Base-by-base conservation (phyloP, 2,797 vertebrate species). In the Masticophis lateralis region DNA sequence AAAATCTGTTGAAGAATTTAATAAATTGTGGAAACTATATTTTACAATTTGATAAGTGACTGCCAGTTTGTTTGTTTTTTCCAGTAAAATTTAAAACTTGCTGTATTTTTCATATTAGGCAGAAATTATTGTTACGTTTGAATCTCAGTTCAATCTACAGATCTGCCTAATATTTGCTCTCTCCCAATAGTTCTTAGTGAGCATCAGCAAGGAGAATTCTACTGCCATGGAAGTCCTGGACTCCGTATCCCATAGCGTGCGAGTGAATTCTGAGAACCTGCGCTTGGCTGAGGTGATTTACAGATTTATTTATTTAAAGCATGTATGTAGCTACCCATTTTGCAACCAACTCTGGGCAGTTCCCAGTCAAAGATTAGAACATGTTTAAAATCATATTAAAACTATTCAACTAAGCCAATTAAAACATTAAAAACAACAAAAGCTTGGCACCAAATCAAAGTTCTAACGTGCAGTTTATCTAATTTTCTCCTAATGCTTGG, bases 171-270 rank as follows among this genome's bases (percentile, higher is more conserved):
- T 43, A 1, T 16, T 4, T 88, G 95, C 91, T 94, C 13, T 95
- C 0, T 56, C 3, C 89, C 90, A 91, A 86, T 95, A 99, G 99
- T 99, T 99, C 96, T 97, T 99, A 14, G 99, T 99, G 95, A 99
- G 99, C 74, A 98, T 99, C 94, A 99, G 99, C 97, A 99, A 99
- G 96, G 99, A 99, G 95, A 99, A 98, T 96, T 99, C 99, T 28
- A 99, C 98, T 88, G 99, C 99, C 0, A 98, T 98, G 59, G 99
- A 99, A 95, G 99, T 99, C 43, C 97, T 99, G 0, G 99, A 99
- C 69, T 98, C 99, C 0, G 98, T 99, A 86, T 99, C 99, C 90
- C 98, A 98, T 93, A 99, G 98, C 0, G 98, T 99, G 92, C 97
- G 97, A 0, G 98, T 99, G 95, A 99, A 99, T 97, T 97, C 98